Percentiles rank a stretch among this genome's conserved stretches.
phyloP scores from a whole-genome alignment of 2,113 vertebrate genomes.

The Calidris pygmaea region DNA sequence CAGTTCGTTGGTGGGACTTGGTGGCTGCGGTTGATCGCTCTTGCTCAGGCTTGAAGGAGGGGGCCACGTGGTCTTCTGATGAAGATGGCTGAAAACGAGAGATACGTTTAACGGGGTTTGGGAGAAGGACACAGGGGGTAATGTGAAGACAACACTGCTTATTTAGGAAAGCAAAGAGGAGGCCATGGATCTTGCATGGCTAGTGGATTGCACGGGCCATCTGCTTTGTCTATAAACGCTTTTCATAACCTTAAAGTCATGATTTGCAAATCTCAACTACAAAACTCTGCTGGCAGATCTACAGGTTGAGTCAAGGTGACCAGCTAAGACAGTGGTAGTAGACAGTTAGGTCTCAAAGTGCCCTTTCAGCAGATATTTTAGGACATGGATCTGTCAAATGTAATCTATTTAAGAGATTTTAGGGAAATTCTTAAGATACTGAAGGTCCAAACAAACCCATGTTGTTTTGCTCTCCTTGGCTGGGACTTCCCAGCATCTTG shows the following conservation, averaged over 20 bases:
- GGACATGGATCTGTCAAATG: neutral
- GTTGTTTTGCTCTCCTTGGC: neutral
- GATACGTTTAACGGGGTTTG: neutral
- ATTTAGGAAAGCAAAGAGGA: neutral
- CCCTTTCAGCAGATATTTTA: neutral
- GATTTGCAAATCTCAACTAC: neutral
- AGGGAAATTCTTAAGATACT: neutral
- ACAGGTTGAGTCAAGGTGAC: neutral
- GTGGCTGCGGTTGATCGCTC: neutral
- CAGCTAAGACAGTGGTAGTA: neutral
- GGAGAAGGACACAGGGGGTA: neutral
- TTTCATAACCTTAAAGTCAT: neutral
- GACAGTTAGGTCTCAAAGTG: neutral
- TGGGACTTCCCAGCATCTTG: neutral
- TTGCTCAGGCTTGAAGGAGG: slow-evolving; percentile 29
- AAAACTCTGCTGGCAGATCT: neutral
- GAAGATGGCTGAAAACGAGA: slow-evolving; percentile 55
- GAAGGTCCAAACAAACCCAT: neutral
- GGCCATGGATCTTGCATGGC: neutral
- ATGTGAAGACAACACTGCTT: neutral
- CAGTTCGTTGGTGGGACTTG: neutral
- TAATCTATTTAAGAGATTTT: neutral
- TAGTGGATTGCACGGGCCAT: neutral
- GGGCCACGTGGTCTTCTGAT: slow-evolving; percentile 63
- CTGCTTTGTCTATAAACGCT: neutral